Evolutionary conservation across 2,113 vertebrate genomes (phyloP), one percentile per base, ranked within the genome.

Genomic region (Acanthochromis polyacanthus): DNA sequence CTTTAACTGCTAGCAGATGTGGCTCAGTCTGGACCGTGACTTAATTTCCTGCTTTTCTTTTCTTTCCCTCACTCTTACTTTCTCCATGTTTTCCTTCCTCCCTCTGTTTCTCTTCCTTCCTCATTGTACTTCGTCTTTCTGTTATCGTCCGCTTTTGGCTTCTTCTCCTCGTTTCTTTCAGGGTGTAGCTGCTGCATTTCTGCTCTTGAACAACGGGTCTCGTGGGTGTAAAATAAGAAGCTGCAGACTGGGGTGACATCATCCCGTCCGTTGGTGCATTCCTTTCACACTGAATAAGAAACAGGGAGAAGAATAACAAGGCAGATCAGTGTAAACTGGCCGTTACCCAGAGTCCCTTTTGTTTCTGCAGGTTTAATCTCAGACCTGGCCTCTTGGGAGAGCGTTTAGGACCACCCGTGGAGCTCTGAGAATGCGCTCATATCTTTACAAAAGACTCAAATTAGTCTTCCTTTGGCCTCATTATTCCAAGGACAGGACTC

Each of bases 1-100:
- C 81, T 90, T 88, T 91, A 92, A 93, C 83, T 90, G 83, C 80
- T 48, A 85, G 62, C 91, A 93, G 91, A 93, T 93, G 92, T 90
- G 80, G 62, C 71, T 78, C 86, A 56, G 81, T 87, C 71, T 80
- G 87, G 82, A 64, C 52, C 3, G 12, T 84, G 87, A 87, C 89
- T 85, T 81, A 36, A 82, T 86, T 91, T 86, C 90, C 83, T 85
- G 85, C 76, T 68, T 87, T 88, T 80, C 82, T 89, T 62, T 59
- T 28, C 22, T 55, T 23, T 61, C 6, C 40, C 28, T 71, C 14
- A 22, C 36, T 65, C 43, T 63, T 22, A 20, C 62, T 71, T 40
- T 61, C 40, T 77, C 23, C 40, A 5, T 48, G 5, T 53, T 23
- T 7, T 22, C 52, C 16, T 40, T 30, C 20, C 30, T 45, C 16